A percentile compares a stretch with the other conserved stretches of the same genome.
phyloP scores from a whole-genome alignment of 2,113 vertebrate species.

The Rhabdomys dilectus region DNA sequence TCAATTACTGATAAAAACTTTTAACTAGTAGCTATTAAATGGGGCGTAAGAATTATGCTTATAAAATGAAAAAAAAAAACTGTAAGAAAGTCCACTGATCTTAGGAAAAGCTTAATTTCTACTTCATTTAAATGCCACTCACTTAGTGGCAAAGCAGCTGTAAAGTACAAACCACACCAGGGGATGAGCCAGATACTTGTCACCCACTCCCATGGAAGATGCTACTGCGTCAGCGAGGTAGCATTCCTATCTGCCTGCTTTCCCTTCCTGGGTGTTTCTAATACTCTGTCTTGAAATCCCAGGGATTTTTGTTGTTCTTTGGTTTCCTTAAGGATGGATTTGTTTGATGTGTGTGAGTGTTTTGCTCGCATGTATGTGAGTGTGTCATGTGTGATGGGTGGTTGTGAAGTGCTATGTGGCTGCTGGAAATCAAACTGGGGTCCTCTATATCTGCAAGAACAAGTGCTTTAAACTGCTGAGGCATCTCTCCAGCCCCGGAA shows the following conservation, averaged over 20 bases:
- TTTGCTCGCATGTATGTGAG: neutral
- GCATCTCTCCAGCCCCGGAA: neutral
- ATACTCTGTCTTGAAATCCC: slow-evolving; percentile 13
- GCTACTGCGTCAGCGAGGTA: neutral
- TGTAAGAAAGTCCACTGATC: neutral
- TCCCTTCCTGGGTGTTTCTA: neutral
- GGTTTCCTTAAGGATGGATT: neutral
- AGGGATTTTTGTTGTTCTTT: neutral
- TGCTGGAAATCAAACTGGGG: neutral
- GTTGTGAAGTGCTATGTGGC: neutral
- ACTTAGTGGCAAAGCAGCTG: slow-evolving; percentile 3
- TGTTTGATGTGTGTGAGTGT: neutral
- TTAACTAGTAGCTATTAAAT: slow-evolving; percentile 51
- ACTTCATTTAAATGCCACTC: slow-evolving; percentile 51
- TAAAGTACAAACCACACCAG: neutral
- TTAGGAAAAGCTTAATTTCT: slow-evolving; percentile 41
- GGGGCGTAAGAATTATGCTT: slow-evolving; percentile 32
- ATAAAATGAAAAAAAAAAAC: slow-evolving; percentile 10
- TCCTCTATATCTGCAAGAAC: neutral
- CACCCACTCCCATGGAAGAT: neutral
- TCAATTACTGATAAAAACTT: slow-evolving; percentile 60
- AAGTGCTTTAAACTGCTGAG: no score
- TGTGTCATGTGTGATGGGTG: neutral
- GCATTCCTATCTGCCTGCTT: neutral
- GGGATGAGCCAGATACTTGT: neutral